Evolutionary conservation across 1,140 invertebrate genomes (phyloP), one percentile per base, ranked within the genome.

Genomic region (Drosophila pseudoananassae): DNA sequence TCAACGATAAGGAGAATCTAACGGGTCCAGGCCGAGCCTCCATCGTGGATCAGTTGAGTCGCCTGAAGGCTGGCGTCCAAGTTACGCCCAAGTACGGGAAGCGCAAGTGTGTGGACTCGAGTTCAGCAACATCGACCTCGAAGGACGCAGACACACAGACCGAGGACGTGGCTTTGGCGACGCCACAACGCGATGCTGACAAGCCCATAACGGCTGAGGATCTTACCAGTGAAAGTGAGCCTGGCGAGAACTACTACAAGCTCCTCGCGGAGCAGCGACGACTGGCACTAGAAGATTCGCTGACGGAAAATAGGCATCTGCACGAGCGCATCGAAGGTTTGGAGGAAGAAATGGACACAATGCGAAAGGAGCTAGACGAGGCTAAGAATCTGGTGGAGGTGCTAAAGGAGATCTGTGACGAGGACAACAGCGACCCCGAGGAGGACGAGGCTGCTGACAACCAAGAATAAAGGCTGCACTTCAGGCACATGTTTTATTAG

Each of bases 201-300:
- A 79, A 77, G 9, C 81, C 87, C n/a, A 89, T 91, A 10, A 91
- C 88, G 15, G 90, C 71, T 0, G 87, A 91, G 12, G 94, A 95
- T 88, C 82, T 95, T 36, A 94, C 93, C n/a, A 93, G 92, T 4
- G 92, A 93, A 76, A 91, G 91, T 79, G 92, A 93, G 29, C 94
- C 94, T 0, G 94, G 94, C 74, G 93, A 93, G 72, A 92, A 93
- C 64, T 95, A 95, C 71, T 95, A 94, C 94, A 92, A 94, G 90
- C 85, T 93, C 31, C 66, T 95, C 10, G 94, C 94, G 9, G 95
- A 95, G 90, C 93, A 93, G 55, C 93, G 94, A 38, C 91, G 93
- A 43, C 78, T 93, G 60, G 94, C 94, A 3, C 78, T 95, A 7
- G 92, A 95, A 47, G 92, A 94, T 51, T 92, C 94, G 7, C 92